phyloP scores from a whole-genome alignment of 2,888 invertebrate species.

The Scaptomyza polygonia region DNA sequence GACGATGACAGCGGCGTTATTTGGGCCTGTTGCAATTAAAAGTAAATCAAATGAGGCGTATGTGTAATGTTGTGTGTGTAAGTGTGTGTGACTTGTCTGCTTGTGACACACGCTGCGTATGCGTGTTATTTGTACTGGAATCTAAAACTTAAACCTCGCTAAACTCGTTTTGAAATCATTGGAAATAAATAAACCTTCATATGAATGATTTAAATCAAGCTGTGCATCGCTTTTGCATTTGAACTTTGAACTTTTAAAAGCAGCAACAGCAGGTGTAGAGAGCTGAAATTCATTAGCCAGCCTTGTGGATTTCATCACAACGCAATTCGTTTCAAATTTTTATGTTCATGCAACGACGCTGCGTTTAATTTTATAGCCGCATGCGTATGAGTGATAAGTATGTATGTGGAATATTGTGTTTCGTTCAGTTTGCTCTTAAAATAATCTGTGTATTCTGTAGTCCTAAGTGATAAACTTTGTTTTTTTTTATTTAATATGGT shows the following conservation, averaged over 20 bases:
- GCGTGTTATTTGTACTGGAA: slow-evolving; percentile 1
- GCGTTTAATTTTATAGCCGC: not conserved
- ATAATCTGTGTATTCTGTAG: no score
- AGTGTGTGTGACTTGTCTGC: not conserved
- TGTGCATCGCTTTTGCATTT: slow-evolving; percentile 3
- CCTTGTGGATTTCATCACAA: not conserved
- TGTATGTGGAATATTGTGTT: no score
- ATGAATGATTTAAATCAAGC: not conserved
- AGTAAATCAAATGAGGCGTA: slow-evolving; percentile 23
- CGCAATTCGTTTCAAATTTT: slow-evolving; percentile 11
- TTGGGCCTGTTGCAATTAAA: slow-evolving; percentile 36
- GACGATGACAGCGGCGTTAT: slow-evolving; percentile 23
- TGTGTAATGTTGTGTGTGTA: slow-evolving; percentile 26
- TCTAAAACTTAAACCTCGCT: slow-evolving; percentile 1
- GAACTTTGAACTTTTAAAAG: slow-evolving; percentile 29
- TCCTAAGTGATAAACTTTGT: no score
- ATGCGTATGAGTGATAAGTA: no score
- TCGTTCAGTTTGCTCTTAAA: no score
- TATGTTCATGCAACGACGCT: not conserved
- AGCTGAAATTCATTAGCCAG: slow-evolving; percentile 28
- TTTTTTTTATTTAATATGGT: no score
- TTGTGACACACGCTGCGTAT: slow-evolving; percentile 21
- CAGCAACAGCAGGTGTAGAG: not conserved
- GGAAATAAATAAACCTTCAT: not conserved
- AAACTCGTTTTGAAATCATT: not conserved